phyloP scores from a whole-genome alignment of 2,888 invertebrate species.

The Chrysomela aeneicollis region DNA sequence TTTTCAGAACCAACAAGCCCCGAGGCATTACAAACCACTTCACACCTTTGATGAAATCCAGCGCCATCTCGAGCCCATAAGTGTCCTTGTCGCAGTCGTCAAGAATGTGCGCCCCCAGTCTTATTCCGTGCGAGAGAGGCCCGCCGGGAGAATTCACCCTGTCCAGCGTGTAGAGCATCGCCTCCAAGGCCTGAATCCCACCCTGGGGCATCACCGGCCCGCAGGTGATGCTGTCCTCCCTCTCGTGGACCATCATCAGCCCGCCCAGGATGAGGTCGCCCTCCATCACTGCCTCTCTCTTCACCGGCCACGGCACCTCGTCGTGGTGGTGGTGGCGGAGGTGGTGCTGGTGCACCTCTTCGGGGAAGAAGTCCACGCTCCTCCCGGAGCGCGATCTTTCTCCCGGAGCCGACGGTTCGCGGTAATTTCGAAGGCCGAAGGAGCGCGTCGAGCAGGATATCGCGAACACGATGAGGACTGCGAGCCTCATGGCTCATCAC shows the following conservation, averaged over 20 bases:
- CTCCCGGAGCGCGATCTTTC: no score
- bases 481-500: neutral
- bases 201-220: slow-evolving; percentile 96
- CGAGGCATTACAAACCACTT: neutral
- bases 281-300: slow-evolving; percentile 85
- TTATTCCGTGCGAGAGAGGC: slow-evolving; percentile 79
- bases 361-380: slow-evolving; percentile 28
- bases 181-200: slow-evolving; percentile 86
- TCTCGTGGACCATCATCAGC: slow-evolving; percentile 94
- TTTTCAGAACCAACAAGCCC: no score
- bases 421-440: no score
- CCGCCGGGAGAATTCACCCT: slow-evolving; percentile 72
- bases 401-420: slow-evolving; percentile 27
- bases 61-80: slow-evolving; percentile 93
- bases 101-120: slow-evolving; percentile 85
- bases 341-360: slow-evolving; percentile 39
- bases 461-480: neutral
- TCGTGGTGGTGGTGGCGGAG: slow-evolving; percentile 47
- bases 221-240: slow-evolving; percentile 87
- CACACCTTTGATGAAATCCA: slow-evolving; percentile 96
- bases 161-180: slow-evolving; percentile 91
- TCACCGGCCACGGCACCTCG: slow-evolving; percentile 76
- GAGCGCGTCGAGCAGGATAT: neutral
- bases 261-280: slow-evolving; percentile 91
- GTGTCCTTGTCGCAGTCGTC: slow-evolving; percentile 97